phyloP scores from a whole-genome alignment of 2,888 invertebrate genomes.

The Isoperla grammatica region DNA sequence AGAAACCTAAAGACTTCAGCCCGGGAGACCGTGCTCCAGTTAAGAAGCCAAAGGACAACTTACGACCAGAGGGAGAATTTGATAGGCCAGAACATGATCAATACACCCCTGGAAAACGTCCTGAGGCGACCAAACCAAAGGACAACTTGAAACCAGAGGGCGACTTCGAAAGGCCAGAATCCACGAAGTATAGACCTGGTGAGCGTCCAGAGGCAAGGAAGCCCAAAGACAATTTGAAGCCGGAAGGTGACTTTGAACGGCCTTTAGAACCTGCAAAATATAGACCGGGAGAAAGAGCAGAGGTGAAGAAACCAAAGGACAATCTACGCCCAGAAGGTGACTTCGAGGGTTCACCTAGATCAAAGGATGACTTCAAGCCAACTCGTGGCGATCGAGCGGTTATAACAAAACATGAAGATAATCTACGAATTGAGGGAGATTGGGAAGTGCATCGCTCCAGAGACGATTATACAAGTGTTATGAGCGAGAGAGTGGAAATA shows the following conservation, averaged over 20 bases:
- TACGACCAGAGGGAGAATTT: slow-evolving; percentile 39
- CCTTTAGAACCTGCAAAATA: slow-evolving; percentile 34
- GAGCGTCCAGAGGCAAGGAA: slow-evolving; percentile 45
- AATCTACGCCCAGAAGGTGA: slow-evolving; percentile 56
- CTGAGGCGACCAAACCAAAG: slow-evolving; percentile 27
- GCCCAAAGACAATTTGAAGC: slow-evolving; percentile 55
- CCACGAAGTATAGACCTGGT: slow-evolving; percentile 37
- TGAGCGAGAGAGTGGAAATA: slow-evolving; percentile 54
- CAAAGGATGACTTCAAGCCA: slow-evolving; percentile 23
- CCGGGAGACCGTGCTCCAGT: slow-evolving; percentile 57
- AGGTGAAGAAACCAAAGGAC: slow-evolving; percentile 39
- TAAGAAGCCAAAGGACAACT: slow-evolving; percentile 58
- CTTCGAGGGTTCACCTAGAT: slow-evolving; percentile 9
- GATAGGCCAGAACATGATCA: slow-evolving; percentile 37
- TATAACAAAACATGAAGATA: slow-evolving; percentile 42
- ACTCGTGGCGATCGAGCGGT: slow-evolving; percentile 33
- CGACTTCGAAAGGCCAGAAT: slow-evolving; percentile 35
- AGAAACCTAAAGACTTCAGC: slow-evolving; percentile 43
- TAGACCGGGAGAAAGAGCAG: slow-evolving; percentile 39
- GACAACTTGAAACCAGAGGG: slow-evolving; percentile 41
- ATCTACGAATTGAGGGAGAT: slow-evolving; percentile 50
- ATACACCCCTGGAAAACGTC: slow-evolving; percentile 31
- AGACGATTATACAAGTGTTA: slow-evolving; percentile 50
- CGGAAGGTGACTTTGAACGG: slow-evolving; percentile 48
- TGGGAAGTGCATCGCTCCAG: slow-evolving; percentile 46